Base-by-base conservation (phyloP, 53 echinoderm and acorn worm species). In the Luidia sarsii region DNA sequence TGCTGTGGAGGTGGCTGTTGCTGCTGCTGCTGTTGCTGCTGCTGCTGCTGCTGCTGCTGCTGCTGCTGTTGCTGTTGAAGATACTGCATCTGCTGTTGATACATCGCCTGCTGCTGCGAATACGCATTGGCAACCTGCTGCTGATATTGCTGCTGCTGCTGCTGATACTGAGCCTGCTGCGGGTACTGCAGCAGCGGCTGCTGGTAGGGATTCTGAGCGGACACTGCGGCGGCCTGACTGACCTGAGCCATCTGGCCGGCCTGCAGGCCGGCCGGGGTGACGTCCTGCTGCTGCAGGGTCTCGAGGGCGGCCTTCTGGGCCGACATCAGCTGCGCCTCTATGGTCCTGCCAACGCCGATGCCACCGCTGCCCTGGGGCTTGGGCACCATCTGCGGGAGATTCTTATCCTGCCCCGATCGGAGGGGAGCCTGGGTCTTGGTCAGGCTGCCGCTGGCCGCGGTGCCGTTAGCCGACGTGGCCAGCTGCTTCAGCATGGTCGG, bases 401-500 rank as follows among this genome's bases (percentile, higher is more conserved):
- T 74, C 3, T 33, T 10, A n/a, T 74, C 39, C 18, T 37, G 27
- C 38, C 55, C n/a, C n/a, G 28, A 59, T 46, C 48, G 45, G 61
- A 60, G 59, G 39, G 43, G 30, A 7, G 77, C 59, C 61, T 81
- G 81, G 81, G 65, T 39, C 34, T n/a, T 21, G 39, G 66, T 70
- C 18, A 39, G 23, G 6, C 46, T 83, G 71, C 11, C 60, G 61
- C 18, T 71, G 32, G 70, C 34, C 4, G 27, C 39, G 18, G 60
- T 70, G 59, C 60, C 56, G 61, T 71, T 83, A 33, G 38, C 49
- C 3, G 52, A 68, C 19, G 77, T 77, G 57, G 43, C 70, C 8
- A 77, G 33, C 19, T 77, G 32, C 60, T 77, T 77, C 82, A 99
- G 65, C 32, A 99, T 89, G 56, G 87, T 94, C 3, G 99, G 99